These are phyloP conservation scores for Echinops telfairi DNA, from an alignment of 2,113 vertebrate genomes.

Conservation along the genomic window DNA sequence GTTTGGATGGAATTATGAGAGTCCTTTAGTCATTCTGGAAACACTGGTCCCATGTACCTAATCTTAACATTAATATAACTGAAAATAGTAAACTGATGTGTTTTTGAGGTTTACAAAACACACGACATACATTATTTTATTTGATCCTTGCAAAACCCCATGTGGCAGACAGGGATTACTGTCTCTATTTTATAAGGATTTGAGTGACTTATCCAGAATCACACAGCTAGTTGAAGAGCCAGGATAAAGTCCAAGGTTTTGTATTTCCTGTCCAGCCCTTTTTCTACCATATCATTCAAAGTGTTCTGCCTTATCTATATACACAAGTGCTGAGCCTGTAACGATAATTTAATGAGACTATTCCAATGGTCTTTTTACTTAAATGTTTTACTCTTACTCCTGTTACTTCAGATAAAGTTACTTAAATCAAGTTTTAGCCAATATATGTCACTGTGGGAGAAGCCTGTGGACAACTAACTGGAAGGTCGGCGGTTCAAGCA, in stretches of 20 bases:
- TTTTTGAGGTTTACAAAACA: conserved; percentile 48
- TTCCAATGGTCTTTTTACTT: conserved; percentile 59
- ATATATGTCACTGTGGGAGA: no score
- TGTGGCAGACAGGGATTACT: conserved; percentile 46
- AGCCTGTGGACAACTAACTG: no score
- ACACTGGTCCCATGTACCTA: neutral
- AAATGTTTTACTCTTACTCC: conserved; percentile 64
- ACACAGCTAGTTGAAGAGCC: conserved; percentile 19
- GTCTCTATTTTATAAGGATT: conserved; percentile 54
- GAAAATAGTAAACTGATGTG: conserved; percentile 33
- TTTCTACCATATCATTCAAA: conserved; percentile 7
- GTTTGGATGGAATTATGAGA: neutral
- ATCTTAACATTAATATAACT: conserved; percentile 38
- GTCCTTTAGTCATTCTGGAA: neutral
- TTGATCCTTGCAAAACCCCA: conserved; percentile 66
- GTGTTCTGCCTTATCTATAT: conserved; percentile 33
- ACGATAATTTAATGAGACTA: conserved; percentile 70
- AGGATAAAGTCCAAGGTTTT: conserved; percentile 3
- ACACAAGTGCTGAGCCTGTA: conserved; percentile 66
- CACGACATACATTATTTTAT: conserved; percentile 47
- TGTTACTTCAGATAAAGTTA: conserved; percentile 65
- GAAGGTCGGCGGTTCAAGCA: no score
- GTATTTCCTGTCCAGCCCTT: conserved; percentile 29
- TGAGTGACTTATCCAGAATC: conserved; percentile 59
- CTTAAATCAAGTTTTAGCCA: conserved; percentile 53